These are phyloP conservation scores for Mythimna loreyi DNA, from an alignment of 2,888 invertebrate species.

Conservation along the genomic window DNA sequence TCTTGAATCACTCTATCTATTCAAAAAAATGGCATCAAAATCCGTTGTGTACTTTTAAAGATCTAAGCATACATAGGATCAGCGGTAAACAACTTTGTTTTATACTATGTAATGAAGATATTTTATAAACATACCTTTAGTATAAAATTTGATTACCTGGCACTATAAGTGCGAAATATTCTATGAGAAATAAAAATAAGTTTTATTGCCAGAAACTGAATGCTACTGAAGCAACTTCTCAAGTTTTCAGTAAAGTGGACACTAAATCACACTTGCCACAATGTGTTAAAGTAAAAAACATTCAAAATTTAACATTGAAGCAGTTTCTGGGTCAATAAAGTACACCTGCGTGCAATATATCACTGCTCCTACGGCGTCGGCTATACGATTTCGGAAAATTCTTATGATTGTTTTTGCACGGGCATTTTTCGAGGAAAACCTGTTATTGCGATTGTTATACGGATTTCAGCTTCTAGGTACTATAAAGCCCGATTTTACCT, in stretches of 20 bases:
- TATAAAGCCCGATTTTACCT: constrained; percentile 9
- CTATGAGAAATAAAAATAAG: constrained; percentile 16
- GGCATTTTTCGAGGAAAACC: constrained; percentile 24
- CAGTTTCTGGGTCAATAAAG: constrained; percentile 62
- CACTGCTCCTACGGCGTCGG: constrained; percentile 44
- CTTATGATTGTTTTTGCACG: constrained; percentile 52
- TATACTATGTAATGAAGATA: too few species aligned
- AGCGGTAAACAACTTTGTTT: too few species aligned
- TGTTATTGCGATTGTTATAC: constrained; percentile 29
- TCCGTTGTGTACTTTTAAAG: too few species aligned
- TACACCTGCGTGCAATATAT: constrained; percentile 64
- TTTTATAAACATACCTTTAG: too few species aligned
- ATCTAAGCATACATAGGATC: too few species aligned
- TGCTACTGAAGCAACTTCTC: constrained; percentile 26
- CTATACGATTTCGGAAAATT: constrained; percentile 38
- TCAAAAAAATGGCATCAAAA: too few species aligned
- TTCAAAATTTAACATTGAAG: constrained; percentile 53
- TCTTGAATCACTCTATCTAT: too few species aligned
- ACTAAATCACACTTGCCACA: constrained; percentile 53
- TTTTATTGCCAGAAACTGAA: constrained; percentile 13
- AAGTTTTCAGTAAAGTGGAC: constrained; percentile 32
- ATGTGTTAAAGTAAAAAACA: constrained; percentile 48
- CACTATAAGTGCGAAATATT: too few species aligned
- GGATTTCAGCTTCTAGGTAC: constrained; percentile 23
- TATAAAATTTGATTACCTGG: too few species aligned